Base-by-base conservation (phyloP, 2,797 vertebrate species). In the Allenopithecus nigroviridis region DNA sequence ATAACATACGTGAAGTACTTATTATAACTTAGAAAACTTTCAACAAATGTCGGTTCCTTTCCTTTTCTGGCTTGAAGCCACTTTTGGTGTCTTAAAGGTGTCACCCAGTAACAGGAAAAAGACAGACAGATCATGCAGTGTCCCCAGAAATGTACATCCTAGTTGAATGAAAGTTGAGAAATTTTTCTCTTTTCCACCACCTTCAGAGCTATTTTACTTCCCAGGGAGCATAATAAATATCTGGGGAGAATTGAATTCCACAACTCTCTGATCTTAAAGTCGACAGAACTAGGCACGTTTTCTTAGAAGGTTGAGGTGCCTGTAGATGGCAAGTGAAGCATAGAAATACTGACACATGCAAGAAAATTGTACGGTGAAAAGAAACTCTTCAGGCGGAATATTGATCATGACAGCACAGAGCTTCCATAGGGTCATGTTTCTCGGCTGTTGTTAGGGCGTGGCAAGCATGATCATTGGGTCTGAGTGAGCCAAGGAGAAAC, bases 141-240 rank as follows among this genome's bases (percentile, higher is more conserved):
- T 81, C 41, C 46, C 28, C 70, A 12, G 33, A 55, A 59, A 91
- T 43, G 30, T 39, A 36, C 26, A 59, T 92, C 75, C 72, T 68
- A 28, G 61, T 43, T 41, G 79, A 76, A 46, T 75, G 80, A 46
- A 88, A 53, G 64, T 75, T 84, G 84, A 89, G 48, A 95, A 84
- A 59, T 11, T 3, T 41, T 84, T 86, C 33, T 88, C 41, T 70
- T 80, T 59, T 14, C 75, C 1, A 72, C 12, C 16, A 8, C 75
- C 84, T 95, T 75, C 24, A 48, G 88, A 90, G 81, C 39, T 48
- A 28, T 78, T 94, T 96, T 70, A 68, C 36, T 70, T 95, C 90
- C 79, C 33, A 64, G 61, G 68, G 81, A 94, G 57, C 59, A 12
- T 61, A 33, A 64, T 74, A 88, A 95, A 72, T 36, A 26, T 80